Conservation (phyloP, 1,140 invertebrate genomes). For the Antheraea mylitta region DNA sequence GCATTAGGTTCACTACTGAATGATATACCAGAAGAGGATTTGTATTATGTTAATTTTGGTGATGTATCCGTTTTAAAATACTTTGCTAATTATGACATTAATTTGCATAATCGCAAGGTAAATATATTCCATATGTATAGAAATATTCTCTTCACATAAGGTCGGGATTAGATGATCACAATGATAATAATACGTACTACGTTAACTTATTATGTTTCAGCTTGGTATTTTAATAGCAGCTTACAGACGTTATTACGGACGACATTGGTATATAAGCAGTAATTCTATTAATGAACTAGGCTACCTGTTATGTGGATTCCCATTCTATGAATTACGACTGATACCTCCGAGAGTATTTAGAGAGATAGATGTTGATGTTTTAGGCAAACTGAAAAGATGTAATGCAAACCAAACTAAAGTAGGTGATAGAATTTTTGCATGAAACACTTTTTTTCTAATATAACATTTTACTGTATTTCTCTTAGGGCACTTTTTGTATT, state of each 20-base stretch:
- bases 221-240: slow-evolving; percentile 59
- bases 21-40: slow-evolving; percentile 64
- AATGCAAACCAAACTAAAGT: slow-evolving; percentile 52
- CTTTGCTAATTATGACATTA: slow-evolving; percentile 47
- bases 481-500: no score
- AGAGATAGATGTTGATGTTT: slow-evolving; percentile 47
- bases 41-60: slow-evolving; percentile 66
- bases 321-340: slow-evolving; percentile 43
- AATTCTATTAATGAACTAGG: slow-evolving; percentile 59
- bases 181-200: not conserved
- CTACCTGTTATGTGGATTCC: slow-evolving; percentile 62
- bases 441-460: no score
- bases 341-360: slow-evolving; percentile 51
- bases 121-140: not conserved
- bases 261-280: slow-evolving; percentile 47
- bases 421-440: not conserved
- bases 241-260: slow-evolving; percentile 58
- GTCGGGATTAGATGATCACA: not conserved
- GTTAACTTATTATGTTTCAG: slow-evolving; percentile 31
- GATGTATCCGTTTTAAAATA: slow-evolving; percentile 56
- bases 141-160: not conserved
- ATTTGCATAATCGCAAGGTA: slow-evolving; percentile 55
- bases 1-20: slow-evolving; percentile 60
- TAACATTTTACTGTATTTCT: no score
- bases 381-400: slow-evolving; percentile 52